Evolutionary conservation across 92 coral and sea anemone species (phyloP), one percentile per base, ranked within the genome.

Genomic region (Actinostola sp.): DNA sequence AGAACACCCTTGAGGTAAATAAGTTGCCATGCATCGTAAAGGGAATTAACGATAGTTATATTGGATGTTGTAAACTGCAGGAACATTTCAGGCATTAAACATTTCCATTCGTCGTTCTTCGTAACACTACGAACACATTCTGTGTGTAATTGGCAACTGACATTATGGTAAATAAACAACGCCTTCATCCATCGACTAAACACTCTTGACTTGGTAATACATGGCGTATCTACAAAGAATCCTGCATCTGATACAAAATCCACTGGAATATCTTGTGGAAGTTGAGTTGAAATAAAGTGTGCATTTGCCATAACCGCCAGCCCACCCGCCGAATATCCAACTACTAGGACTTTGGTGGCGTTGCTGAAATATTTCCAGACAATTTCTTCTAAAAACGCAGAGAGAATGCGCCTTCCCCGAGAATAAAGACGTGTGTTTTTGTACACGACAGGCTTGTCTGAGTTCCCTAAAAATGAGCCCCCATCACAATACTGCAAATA

Each of bases 291-390:
- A 59, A 93, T 89, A 57, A 35, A 90, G 72, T 93, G 93, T 0
- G 93, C 89, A 62, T 93, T 89, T 17, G 88, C 68, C 87, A 93
- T 83, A 20, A 84, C 91, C 0, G 96, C 96, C 7, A 87, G 81
- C 24, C 96, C 92, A 24, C 96, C 93, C 8, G 98, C 98, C 25
- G 98, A 93, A 27, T 84, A 78, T 17, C 98, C 98, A 57, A 89
- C 48, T 30, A 90, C 83, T 41, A 93, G 63, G 56, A 93, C 84
- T 9, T 86, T 12, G 1, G 62, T 52, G 9, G 82, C 86, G 19
- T 67, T 31, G 21, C 61, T 41, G 17, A 93, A 42, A 33, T 77
- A 85, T n/a, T 60, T 77, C n/a, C 39, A 61, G 35, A 87, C 48
- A 48, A 93, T 74, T 61, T 90, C 98, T 11, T 84, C 80, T 15